These are phyloP conservation scores for Augochlora pura DNA, from an alignment of 1,140 invertebrate genomes.

Conservation along the genomic window DNA sequence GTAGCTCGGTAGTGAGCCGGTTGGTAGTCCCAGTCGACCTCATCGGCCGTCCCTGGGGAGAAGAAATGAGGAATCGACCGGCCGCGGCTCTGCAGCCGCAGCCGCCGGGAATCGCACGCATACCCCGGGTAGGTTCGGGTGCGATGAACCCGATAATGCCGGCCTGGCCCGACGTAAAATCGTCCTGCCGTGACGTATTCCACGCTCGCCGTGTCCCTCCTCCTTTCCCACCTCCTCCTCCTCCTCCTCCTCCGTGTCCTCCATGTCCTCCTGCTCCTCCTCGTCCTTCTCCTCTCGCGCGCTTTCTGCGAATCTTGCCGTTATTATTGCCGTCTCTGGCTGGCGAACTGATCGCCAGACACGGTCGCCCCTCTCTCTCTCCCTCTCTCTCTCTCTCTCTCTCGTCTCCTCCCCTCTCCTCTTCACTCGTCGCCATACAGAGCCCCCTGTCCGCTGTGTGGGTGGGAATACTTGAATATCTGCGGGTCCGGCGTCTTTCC, in stretches of 20 bases:
- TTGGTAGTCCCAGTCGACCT: not conserved
- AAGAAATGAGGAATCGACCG: slow-evolving; percentile 39
- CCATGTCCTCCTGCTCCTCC: too few relatives aligned
- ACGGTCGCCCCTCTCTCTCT: too few relatives aligned
- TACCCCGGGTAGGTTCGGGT: slow-evolving; percentile 9
- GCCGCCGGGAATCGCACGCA: slow-evolving; percentile 16
- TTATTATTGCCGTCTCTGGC: too few relatives aligned
- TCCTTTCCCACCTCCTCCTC: not conserved
- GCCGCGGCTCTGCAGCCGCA: not conserved
- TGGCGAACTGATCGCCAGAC: too few relatives aligned
- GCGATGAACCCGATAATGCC: slow-evolving; percentile 34
- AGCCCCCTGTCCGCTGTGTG: too few relatives aligned
- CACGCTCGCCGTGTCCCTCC: not conserved
- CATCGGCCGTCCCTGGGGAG: slow-evolving; percentile 10
- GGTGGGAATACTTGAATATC: too few relatives aligned
- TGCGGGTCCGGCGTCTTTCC: too few relatives aligned
- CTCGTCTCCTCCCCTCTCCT: too few relatives aligned
- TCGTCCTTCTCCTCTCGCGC: not conserved
- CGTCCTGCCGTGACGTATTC: slow-evolving; percentile 24
- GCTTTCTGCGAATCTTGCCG: not conserved
- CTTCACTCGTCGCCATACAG: too few relatives aligned
- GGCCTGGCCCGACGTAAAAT: slow-evolving; percentile 9
- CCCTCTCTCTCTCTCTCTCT: too few relatives aligned
- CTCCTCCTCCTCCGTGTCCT: not conserved
- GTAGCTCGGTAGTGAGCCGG: not conserved